Evolutionary conservation across 2,888 invertebrate genomes (phyloP).

Genomic region (Julus scanicus): DNA sequence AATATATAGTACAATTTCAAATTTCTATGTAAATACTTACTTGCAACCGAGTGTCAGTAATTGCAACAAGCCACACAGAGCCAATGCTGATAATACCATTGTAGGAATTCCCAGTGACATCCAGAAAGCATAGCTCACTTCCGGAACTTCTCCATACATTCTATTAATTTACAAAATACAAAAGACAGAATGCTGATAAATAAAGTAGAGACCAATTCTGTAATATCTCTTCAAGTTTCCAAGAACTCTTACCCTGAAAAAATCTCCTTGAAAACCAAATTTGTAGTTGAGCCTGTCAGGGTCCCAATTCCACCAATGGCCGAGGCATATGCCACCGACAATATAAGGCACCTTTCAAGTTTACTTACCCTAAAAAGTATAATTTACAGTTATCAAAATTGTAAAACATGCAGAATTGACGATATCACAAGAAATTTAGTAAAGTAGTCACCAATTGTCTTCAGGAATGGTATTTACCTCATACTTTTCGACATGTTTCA

Average conservation of each 20-base stretch:
- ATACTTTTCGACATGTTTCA: neutral
- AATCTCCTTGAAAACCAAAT: slow-evolving; percentile 58
- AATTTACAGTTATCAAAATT: neutral
- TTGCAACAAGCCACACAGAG: slow-evolving; percentile 82
- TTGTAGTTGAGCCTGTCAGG: slow-evolving; percentile 67
- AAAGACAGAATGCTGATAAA: neutral
- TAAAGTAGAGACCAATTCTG: neutral
- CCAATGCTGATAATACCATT: slow-evolving; percentile 80
- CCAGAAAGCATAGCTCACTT: slow-evolving; percentile 84
- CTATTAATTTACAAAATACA: slow-evolving; percentile 64
- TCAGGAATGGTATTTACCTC: neutral
- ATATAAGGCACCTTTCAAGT: slow-evolving; percentile 47
- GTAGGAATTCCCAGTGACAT: slow-evolving; percentile 86
- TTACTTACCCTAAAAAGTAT: neutral
- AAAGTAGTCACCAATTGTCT: neutral
- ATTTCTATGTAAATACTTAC: slow-evolving; percentile 31
- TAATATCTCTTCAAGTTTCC: neutral
- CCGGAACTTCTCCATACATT: slow-evolving; percentile 71
- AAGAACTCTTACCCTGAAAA: neutral
- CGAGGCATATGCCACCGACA: slow-evolving; percentile 62
- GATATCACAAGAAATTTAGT: neutral
- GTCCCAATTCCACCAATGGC: slow-evolving; percentile 67
- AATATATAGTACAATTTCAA: neutral
- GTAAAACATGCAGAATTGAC: neutral
- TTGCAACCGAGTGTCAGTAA: slow-evolving; percentile 39